Percentiles rank a stretch among this genome's conserved stretches.
These are phyloP conservation scores for Megaceryle torquata DNA, from an alignment of 2,113 vertebrate genomes.

Conservation along the genomic window DNA sequence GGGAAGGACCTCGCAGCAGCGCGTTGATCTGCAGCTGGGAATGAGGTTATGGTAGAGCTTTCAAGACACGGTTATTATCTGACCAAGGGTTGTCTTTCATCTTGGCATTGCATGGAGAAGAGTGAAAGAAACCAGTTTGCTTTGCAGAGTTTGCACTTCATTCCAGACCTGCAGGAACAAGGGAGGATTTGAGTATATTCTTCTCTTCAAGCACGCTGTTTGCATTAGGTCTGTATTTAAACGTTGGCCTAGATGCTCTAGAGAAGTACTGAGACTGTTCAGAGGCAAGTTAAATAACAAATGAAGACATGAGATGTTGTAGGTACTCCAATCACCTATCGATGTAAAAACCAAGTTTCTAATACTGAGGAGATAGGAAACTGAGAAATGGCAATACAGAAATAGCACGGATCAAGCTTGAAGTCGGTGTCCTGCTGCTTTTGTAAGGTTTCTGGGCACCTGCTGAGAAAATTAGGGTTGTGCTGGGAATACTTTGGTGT, in stretches of 20 bases:
- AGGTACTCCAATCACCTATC: not conserved
- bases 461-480: not conserved
- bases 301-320: not conserved
- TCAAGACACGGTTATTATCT: not conserved
- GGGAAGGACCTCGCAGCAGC: rapidly evolving
- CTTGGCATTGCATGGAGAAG: not conserved
- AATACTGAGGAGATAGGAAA: not conserved
- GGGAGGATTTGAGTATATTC: not conserved
- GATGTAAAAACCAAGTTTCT: not conserved
- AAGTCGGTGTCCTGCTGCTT: not conserved
- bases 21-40: not conserved
- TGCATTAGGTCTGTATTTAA: not conserved
- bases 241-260: not conserved
- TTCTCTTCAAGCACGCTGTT: not conserved
- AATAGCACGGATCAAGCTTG: too few relatives aligned
- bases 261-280: not conserved
- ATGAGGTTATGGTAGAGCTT: not conserved
- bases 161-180: not conserved
- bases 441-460: not conserved
- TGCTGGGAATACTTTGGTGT: not conserved
- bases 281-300: not conserved
- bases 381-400: not conserved
- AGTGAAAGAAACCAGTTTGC: not conserved
- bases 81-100: not conserved
- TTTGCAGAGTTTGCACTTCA: not conserved